phyloP scores from a whole-genome alignment of 2,797 vertebrate genomes.

The Eulemur coronatus region DNA sequence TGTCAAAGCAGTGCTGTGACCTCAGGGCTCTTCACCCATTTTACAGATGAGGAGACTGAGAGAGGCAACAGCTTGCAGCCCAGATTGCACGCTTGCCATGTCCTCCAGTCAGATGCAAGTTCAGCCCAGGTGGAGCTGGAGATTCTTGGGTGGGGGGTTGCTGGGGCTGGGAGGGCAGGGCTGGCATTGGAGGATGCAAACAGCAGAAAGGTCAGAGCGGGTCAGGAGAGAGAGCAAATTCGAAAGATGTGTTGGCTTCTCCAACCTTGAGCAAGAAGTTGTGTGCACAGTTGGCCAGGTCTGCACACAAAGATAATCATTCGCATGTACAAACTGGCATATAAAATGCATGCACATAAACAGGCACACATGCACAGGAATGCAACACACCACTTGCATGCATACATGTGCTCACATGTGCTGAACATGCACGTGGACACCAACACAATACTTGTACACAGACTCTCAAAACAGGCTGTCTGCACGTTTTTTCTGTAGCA shows the following conservation, averaged over 20 bases:
- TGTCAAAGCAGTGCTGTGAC: background rate
- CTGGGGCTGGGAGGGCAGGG: background rate
- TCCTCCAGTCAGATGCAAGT: background rate
- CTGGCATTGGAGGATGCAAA: background rate
- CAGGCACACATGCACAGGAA: background rate
- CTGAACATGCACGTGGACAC: background rate
- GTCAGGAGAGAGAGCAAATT: background rate
- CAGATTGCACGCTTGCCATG: fast-evolving
- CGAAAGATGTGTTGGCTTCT: fast-evolving
- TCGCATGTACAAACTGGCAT: background rate
- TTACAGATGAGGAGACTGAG: background rate
- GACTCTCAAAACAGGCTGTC: background rate
- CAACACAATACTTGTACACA: background rate
- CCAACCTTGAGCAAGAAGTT: background rate
- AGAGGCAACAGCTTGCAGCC: background rate
- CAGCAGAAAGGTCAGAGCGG: background rate
- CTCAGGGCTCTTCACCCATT: background rate
- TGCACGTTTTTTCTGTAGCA: background rate
- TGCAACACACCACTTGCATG: no score
- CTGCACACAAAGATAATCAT: background rate
- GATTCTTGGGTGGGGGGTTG: no score
- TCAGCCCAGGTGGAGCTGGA: background rate
- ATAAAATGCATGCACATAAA: fast-evolving
- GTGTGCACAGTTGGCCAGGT: background rate
- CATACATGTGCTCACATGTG: background rate